These are phyloP conservation scores for Eristalis tenax DNA, from an alignment of 2,888 invertebrate species.

Conservation along the genomic window DNA sequence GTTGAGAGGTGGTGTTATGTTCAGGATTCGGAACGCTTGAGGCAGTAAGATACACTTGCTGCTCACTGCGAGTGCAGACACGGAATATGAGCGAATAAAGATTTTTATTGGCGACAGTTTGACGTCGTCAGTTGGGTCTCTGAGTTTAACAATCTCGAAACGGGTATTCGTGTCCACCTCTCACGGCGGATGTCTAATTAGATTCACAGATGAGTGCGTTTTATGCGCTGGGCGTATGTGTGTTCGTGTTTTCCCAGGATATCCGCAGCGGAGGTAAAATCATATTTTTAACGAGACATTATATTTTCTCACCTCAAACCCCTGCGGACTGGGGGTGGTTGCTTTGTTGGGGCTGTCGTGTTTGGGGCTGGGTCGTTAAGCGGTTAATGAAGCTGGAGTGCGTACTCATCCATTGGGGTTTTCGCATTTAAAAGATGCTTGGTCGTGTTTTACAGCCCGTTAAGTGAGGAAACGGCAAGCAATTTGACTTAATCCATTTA, in stretches of 20 bases:
- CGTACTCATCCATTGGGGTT: not conserved
- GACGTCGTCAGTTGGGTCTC: constrained; percentile 27
- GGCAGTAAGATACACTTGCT: not conserved
- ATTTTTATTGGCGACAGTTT: constrained; percentile 54
- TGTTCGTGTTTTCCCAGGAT: not conserved
- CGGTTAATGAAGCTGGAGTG: not conserved
- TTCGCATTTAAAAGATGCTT: not conserved
- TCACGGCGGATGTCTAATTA: constrained; percentile 41
- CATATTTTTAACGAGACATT: not conserved
- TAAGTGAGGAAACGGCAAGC: not conserved
- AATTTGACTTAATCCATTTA: not conserved
- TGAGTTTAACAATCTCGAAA: constrained; percentile 50
- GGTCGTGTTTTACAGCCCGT: not conserved
- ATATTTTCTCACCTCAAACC: not conserved
- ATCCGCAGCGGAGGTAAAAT: not conserved
- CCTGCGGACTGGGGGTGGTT: too few relatives aligned
- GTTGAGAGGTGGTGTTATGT: constrained; percentile 11
- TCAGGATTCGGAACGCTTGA: constrained; percentile 36
- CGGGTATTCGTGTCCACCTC: not conserved
- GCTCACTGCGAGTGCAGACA: not conserved
- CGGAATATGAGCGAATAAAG: constrained; percentile 40
- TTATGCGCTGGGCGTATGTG: constrained; percentile 14
- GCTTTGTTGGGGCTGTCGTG: not conserved
- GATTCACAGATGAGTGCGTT: constrained; percentile 49
- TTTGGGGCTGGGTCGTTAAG: not conserved